Conservation (phyloP, 2,113 vertebrate genomes). For the Actinemys pallida region DNA sequence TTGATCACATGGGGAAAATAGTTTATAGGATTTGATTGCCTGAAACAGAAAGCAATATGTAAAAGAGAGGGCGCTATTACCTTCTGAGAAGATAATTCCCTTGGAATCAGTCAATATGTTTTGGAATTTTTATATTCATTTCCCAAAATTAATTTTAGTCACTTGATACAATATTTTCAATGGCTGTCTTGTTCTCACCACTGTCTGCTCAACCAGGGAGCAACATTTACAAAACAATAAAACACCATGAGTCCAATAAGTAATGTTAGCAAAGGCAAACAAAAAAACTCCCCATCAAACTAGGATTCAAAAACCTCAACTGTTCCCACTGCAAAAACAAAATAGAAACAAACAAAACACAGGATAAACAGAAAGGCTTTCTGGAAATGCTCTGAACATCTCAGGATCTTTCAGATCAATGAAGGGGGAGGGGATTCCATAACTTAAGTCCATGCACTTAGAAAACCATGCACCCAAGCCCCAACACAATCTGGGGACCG, state of each 20-base stretch:
- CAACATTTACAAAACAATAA: background rate
- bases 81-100: background rate
- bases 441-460: background rate
- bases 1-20: background rate
- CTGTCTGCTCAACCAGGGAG: background rate
- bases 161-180: background rate
- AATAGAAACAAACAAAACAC: background rate
- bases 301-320: background rate
- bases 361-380: rapidly evolving
- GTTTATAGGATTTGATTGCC: background rate
- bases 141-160: background rate
- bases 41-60: background rate
- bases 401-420: background rate
- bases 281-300: background rate
- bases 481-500: background rate
- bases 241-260: background rate
- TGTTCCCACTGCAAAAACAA: background rate
- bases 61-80: background rate
- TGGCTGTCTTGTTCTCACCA: background rate
- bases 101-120: background rate
- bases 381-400: rapidly evolving
- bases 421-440: background rate
- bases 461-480: background rate
- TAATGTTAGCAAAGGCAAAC: background rate
- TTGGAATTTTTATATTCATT: background rate